Evolutionary conservation across 2,888 invertebrate genomes (phyloP).

Genomic region (Pocota personata): DNA sequence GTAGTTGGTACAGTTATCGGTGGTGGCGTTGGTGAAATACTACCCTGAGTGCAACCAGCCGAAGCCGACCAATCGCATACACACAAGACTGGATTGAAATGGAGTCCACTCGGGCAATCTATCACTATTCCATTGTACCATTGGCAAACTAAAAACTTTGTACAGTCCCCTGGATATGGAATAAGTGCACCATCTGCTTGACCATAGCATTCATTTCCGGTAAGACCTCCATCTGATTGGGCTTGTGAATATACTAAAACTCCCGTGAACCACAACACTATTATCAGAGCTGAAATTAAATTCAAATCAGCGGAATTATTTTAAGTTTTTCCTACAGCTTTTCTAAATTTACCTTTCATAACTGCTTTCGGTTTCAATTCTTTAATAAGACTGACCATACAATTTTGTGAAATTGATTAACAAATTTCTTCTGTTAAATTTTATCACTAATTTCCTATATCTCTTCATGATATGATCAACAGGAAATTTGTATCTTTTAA

Average conservation of each 20-base stretch:
- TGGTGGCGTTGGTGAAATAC: neutral
- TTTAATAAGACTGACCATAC: slow-evolving; percentile 9
- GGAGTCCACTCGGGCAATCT: slow-evolving; percentile 76
- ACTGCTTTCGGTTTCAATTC: slow-evolving; percentile 13
- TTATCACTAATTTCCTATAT: neutral
- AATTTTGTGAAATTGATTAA: neutral
- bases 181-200: slow-evolving; percentile 75
- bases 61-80: slow-evolving; percentile 76
- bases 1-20: neutral
- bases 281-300: slow-evolving; percentile 17
- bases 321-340: neutral
- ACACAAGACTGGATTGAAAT: slow-evolving; percentile 72
- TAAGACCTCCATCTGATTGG: neutral
- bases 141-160: slow-evolving; percentile 75
- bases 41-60: slow-evolving; percentile 75
- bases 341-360: slow-evolving; percentile 42
- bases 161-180: slow-evolving; percentile 76
- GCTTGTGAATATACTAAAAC: neutral
- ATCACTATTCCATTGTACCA: slow-evolving; percentile 70
- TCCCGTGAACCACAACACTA: neutral
- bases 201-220: slow-evolving; percentile 71
- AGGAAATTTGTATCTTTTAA: neutral
- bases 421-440: neutral
- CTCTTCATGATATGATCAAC: neutral
- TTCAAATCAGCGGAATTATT: neutral